Evolutionary conservation across 1,140 invertebrate species (phyloP).

Genomic region (Stegodyphus dumicola): DNA sequence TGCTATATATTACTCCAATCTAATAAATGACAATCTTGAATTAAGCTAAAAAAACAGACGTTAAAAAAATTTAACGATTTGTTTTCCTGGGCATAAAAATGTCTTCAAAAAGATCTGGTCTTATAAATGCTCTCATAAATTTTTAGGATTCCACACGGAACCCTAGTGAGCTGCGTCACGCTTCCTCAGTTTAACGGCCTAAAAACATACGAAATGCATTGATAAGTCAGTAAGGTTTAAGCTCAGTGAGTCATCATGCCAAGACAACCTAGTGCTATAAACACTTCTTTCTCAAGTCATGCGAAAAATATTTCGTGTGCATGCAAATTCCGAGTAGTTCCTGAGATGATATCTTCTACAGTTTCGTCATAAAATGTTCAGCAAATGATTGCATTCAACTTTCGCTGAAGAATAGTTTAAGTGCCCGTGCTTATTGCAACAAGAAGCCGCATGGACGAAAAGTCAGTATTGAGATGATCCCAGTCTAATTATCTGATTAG

Average conservation of each 20-base stretch:
- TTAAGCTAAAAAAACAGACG: too few species aligned
- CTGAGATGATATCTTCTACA: background rate
- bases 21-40: too few species aligned
- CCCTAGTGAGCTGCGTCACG: background rate
- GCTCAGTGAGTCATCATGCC: conserved; percentile 6
- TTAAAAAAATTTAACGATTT: too few species aligned
- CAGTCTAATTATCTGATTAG: conserved; percentile 26
- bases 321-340: background rate
- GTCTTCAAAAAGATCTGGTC: too few species aligned
- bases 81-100: too few species aligned
- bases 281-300: background rate
- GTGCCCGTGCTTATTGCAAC: background rate
- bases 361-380: too few species aligned
- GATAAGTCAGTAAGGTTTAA: conserved; percentile 16
- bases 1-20: too few species aligned
- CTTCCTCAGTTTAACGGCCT: conserved; percentile 21
- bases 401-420: background rate
- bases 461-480: conserved; percentile 38
- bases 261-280: too few species aligned
- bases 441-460: background rate
- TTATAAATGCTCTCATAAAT: background rate
- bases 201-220: conserved; percentile 17
- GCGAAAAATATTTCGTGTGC: background rate
- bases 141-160: conserved; percentile 26
- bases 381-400: background rate